These are phyloP conservation scores for Acronicta leporina DNA, from an alignment of 2,888 invertebrate genomes.

Conservation along the genomic window DNA sequence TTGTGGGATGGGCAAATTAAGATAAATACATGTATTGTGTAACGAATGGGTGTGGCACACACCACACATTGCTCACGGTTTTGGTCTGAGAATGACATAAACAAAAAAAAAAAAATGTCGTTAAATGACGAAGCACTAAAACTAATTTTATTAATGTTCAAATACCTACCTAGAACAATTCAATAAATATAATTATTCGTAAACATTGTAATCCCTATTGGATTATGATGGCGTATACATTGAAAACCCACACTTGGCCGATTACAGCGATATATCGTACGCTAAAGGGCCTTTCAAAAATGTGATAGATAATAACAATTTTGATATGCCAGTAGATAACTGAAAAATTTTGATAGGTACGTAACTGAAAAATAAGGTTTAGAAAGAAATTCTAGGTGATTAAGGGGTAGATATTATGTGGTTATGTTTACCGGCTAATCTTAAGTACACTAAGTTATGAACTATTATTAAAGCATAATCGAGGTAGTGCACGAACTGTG, in stretches of 20 bases:
- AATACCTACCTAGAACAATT: not conserved
- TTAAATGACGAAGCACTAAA: not conserved
- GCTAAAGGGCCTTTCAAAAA: too few species aligned
- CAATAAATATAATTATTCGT: slow-evolving; percentile 5
- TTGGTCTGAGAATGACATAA: not conserved
- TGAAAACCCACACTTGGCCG: not conserved
- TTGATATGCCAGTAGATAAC: too few species aligned
- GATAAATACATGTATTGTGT: slow-evolving; percentile 42
- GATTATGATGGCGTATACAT: slow-evolving; percentile 2
- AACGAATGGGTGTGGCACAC: slow-evolving; percentile 41
- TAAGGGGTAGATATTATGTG: too few species aligned
- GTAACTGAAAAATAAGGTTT: not conserved
- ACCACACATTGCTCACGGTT: slow-evolving; percentile 5
- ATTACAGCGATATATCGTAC: slow-evolving; percentile 7
- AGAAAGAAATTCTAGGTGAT: not conserved
- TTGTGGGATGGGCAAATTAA: slow-evolving; percentile 38
- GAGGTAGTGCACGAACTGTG: slow-evolving; percentile 1
- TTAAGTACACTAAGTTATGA: too few species aligned
- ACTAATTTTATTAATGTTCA: slow-evolving; percentile 6
- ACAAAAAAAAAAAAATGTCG: too few species aligned
- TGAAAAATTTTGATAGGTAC: slow-evolving; percentile 4
- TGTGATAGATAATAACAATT: too few species aligned
- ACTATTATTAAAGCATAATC: too few species aligned
- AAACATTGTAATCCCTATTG: slow-evolving; percentile 11
- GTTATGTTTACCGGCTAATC: too few species aligned